These are phyloP conservation scores for Cynocephalus volans DNA, from an alignment of 2,113 vertebrate species.

Conservation along the genomic window DNA sequence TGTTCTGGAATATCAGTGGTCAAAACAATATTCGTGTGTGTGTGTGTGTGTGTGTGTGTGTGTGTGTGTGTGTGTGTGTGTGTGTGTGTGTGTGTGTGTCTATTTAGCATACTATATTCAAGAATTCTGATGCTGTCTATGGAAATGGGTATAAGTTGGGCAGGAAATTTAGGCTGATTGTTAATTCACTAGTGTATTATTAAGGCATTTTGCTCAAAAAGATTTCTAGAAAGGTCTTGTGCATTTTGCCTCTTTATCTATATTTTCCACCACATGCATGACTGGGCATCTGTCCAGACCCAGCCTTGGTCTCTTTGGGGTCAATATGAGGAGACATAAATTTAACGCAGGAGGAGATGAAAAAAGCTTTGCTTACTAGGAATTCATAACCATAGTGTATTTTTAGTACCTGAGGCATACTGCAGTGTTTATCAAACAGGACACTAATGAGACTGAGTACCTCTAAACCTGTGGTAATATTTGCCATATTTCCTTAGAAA, in stretches of 20 bases:
- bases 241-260: not conserved
- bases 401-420: not conserved
- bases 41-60: not conserved
- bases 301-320: not conserved
- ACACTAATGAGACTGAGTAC: constrained; percentile 50
- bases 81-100: not conserved
- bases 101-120: not conserved
- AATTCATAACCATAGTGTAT: not conserved
- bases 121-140: not conserved
- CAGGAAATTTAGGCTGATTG: not conserved
- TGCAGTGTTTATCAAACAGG: not conserved
- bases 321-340: constrained; percentile 12
- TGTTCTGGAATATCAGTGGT: not conserved
- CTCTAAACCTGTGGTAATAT: not conserved
- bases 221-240: not conserved
- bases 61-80: not conserved
- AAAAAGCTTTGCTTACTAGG: not conserved
- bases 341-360: not conserved
- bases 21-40: not conserved
- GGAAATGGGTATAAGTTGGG: not conserved
- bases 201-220: not conserved
- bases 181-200: not conserved
- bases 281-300: not conserved
- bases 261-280: not conserved
- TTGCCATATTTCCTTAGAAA: constrained; percentile 24